These are phyloP conservation scores for Heliconius aoede DNA, from an alignment of 2,888 invertebrate species.

Conservation along the genomic window DNA sequence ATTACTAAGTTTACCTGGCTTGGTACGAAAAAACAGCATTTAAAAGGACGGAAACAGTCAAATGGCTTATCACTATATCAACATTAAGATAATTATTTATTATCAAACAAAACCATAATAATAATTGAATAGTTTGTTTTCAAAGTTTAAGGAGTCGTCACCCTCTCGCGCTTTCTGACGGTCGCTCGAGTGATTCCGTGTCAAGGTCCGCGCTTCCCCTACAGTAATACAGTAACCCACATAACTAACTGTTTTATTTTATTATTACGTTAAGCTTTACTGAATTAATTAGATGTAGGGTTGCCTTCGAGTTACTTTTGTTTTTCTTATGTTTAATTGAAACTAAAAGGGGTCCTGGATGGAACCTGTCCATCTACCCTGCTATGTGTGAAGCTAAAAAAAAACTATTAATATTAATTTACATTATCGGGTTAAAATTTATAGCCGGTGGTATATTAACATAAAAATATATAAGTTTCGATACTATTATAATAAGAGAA, in stretches of 20 bases:
- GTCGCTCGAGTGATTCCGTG: conserved; percentile 67
- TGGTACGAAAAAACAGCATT: too few species aligned
- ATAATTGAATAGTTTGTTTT: background rate
- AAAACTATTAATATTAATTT: too few species aligned
- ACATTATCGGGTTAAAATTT: background rate
- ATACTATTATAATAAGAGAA: background rate
- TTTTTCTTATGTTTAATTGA: too few species aligned
- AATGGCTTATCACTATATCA: background rate
- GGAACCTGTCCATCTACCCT: too few species aligned
- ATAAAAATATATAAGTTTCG: too few species aligned
- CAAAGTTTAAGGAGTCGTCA: conserved; percentile 27
- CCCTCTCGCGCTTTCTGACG: conserved; percentile 46
- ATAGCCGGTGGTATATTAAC: background rate
- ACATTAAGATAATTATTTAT: background rate
- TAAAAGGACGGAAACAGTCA: too few species aligned
- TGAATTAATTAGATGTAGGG: conserved; percentile 39
- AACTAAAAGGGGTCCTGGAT: too few species aligned
- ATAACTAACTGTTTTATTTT: conserved; percentile 53
- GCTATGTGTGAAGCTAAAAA: too few species aligned
- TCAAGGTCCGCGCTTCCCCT: conserved; percentile 61
- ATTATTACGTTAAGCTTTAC: conserved; percentile 37
- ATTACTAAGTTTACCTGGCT: too few species aligned
- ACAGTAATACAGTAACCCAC: conserved; percentile 59
- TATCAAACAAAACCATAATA: too few species aligned
- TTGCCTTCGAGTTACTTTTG: conserved; percentile 23